A percentile compares a stretch with the other conserved stretches of the same genome.
phyloP scores from a whole-genome alignment of 2,113 vertebrate species.

The Ursus arctos region DNA sequence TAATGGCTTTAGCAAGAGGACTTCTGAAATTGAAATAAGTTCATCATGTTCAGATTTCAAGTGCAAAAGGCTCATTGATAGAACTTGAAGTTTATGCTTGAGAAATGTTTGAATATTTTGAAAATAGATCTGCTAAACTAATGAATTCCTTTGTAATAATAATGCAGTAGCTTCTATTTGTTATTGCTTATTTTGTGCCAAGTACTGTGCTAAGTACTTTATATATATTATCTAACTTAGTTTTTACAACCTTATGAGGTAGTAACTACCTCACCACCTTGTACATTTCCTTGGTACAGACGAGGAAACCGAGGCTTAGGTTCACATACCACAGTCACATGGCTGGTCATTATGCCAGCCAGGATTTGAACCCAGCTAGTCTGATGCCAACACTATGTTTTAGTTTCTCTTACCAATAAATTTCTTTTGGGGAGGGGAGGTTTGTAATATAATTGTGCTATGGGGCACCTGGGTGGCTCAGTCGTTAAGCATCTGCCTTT shows the following conservation, averaged over 20 bases:
- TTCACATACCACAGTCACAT: not conserved
- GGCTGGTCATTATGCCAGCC: not conserved
- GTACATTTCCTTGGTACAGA: not conserved
- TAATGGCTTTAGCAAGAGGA: slow-evolving; percentile 6
- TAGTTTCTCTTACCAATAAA: not conserved
- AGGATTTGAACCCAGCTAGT: not conserved
- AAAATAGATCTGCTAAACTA: not conserved
- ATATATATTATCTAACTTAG: not conserved
- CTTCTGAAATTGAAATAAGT: slow-evolving; percentile 26
- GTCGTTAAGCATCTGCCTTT: too few relatives aligned
- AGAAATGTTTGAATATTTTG: not conserved
- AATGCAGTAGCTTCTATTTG: not conserved
- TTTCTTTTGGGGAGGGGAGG: not conserved
- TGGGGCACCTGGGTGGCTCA: too few relatives aligned
- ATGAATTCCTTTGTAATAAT: not conserved
- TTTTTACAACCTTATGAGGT: not conserved
- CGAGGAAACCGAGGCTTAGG: not conserved
- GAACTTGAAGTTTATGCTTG: not conserved
- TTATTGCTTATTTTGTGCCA: not conserved
- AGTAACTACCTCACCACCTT: not conserved
- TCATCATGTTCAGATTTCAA: not conserved
- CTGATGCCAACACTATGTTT: not conserved
- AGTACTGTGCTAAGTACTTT: not conserved
- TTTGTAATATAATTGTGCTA: not conserved
- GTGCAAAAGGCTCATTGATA: not conserved